Evolutionary conservation across 2,113 vertebrate genomes (phyloP).

Genomic region (Sphaerodactylus townsendi): DNA sequence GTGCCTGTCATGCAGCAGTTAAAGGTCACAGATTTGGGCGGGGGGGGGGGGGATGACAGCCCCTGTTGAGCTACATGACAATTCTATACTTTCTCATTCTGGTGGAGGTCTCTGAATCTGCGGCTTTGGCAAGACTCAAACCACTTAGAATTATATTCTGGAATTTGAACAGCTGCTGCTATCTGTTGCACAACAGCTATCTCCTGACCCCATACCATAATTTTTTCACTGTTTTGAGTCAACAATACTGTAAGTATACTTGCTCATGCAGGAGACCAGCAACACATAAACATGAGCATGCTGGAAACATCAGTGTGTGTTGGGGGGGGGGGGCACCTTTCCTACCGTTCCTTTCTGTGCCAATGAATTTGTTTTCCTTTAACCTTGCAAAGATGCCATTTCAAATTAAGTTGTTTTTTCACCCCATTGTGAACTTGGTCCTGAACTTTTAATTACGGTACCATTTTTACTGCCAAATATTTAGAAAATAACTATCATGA

Average conservation of each 20-base stretch:
- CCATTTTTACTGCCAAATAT: conserved; percentile 13
- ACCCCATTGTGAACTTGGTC: conserved; percentile 11
- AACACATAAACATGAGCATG: too few relatives aligned
- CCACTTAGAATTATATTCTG: too few relatives aligned
- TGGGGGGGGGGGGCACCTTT: neutral
- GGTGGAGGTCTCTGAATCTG: neutral
- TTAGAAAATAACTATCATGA: conserved; percentile 17
- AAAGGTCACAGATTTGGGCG: neutral
- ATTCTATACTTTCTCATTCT: neutral
- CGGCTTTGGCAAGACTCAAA: neutral
- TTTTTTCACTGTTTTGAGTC: too few relatives aligned
- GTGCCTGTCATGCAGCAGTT: neutral
- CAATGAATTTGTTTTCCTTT: conserved; percentile 8
- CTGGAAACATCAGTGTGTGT: neutral
- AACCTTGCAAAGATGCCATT: neutral
- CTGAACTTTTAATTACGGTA: conserved; percentile 6
- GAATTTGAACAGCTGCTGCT: too few relatives aligned
- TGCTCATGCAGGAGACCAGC: too few relatives aligned
- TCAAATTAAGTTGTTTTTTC: neutral
- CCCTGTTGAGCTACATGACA: too few relatives aligned
- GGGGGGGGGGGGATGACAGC: neutral
- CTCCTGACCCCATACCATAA: too few relatives aligned
- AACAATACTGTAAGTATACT: too few relatives aligned
- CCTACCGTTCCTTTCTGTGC: neutral
- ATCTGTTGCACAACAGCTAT: too few relatives aligned